These are phyloP conservation scores for Mus minutoides DNA, from an alignment of 2,797 vertebrate species.

Conservation along the genomic window DNA sequence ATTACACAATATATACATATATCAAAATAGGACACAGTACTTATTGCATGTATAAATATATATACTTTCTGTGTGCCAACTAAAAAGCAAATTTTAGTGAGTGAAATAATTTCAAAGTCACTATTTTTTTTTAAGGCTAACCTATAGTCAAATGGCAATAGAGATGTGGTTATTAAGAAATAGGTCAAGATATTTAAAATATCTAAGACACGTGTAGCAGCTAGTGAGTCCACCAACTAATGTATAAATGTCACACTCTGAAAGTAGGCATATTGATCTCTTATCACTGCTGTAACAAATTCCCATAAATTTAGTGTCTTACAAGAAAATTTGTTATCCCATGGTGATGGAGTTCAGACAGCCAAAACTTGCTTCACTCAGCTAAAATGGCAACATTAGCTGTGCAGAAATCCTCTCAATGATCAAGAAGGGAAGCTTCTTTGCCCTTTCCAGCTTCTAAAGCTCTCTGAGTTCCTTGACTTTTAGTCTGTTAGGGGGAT, in stretches of 20 bases:
- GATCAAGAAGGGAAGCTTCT: not conserved
- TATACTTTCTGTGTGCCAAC: not conserved
- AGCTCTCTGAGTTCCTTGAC: no score
- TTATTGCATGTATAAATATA: not conserved
- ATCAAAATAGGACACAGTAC: not conserved
- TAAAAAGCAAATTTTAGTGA: not conserved
- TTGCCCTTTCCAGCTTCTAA: not conserved
- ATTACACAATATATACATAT: not conserved
- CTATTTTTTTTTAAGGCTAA: not conserved
- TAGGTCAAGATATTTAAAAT: conserved; percentile 3
- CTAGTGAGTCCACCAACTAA: not conserved
- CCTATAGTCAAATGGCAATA: not conserved
- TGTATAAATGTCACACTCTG: not conserved
- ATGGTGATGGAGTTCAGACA: not conserved
- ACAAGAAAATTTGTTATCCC: not conserved
- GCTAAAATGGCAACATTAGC: not conserved
- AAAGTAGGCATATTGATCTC: not conserved
- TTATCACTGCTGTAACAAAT: not conserved
- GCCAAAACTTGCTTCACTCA: not conserved
- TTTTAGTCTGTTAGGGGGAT: not conserved
- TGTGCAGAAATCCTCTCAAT: not conserved
- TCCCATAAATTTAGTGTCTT: not conserved
- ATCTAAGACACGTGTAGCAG: not conserved
- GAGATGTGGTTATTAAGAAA: not conserved
- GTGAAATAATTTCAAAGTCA: conserved; percentile 30